Base-by-base conservation (phyloP, 1,140 invertebrate genomes). In the Hylyphantes graminicola region DNA sequence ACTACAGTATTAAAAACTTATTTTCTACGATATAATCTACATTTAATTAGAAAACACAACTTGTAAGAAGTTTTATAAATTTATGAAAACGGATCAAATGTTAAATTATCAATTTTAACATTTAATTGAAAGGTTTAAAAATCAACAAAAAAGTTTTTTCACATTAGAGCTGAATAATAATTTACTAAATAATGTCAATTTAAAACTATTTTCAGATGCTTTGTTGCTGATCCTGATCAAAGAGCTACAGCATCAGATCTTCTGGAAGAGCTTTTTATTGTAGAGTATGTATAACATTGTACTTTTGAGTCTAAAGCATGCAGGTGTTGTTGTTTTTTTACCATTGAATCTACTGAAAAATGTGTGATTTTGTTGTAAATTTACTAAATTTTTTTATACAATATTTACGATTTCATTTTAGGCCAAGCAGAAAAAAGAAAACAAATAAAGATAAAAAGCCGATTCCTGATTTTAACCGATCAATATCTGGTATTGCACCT, bases 201-300 rank as follows among this genome's bases (percentile, higher is more conserved):
- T 50, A 67, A 15, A 13, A 68, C 15, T 59, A 11, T 12, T 54
- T 87, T 15, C 80, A 92, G 91, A 9, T 99, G 97, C 89, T 99
- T 99, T 90, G 94, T 96, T 88, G 94, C 96, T 7, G 94, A 98
- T 89, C 95, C 97, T 0, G 93, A 95, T 83, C 92, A 95, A 86
- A 91, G 98, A 88, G 94, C 96, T 0, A 95, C 94, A 0, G 96
- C 97, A 8, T 91, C 93, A n/a, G 94, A 97, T 89, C 90, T 99
- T 64, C 90, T 98, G 0, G 96, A 97, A 87, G 96, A 99, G 92
- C 92, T 93, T 0, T 99, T 99, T 89, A 90, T 99, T 68, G 92
- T 92, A 88, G 95, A 96, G 94, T 95, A 90, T 91, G 65, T 72
- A 54, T 53, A 35, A 35, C 35, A 35, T 35, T 35, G 35, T 35